These are phyloP conservation scores for Nibea albiflora DNA, from an alignment of 2,113 vertebrate genomes.

Conservation along the genomic window DNA sequence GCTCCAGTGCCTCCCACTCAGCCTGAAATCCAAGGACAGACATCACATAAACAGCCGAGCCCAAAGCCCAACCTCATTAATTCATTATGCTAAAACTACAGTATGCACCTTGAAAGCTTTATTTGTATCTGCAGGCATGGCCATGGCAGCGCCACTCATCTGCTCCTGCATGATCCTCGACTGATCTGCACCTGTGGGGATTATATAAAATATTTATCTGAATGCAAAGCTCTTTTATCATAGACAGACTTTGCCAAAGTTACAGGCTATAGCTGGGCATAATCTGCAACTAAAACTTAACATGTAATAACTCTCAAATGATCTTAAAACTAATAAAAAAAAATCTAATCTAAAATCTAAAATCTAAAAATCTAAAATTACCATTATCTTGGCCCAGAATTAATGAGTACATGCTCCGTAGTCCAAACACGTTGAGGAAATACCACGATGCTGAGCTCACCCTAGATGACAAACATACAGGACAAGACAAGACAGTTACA, in stretches of 20 bases:
- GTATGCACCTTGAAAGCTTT: constrained; percentile 97
- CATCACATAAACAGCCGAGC: not conserved
- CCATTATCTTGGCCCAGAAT: constrained; percentile 99
- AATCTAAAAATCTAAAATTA: constrained; percentile 80
- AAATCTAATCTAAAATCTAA: too few species aligned
- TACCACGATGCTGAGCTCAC: constrained; percentile 99
- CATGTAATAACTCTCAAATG: not conserved
- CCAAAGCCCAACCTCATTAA: not conserved
- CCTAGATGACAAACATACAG: constrained; percentile 79
- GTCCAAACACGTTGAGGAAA: constrained; percentile 98
- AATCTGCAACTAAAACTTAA: not conserved
- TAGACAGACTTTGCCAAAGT: not conserved
- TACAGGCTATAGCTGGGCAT: too few species aligned
- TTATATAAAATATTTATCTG: not conserved
- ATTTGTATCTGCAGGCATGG: constrained; percentile 98
- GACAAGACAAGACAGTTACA: constrained; percentile 1
- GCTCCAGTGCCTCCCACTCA: constrained; percentile 97
- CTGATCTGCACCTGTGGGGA: constrained; percentile 91
- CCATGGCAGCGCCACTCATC: constrained; percentile 98
- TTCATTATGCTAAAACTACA: not conserved
- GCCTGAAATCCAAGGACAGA: constrained; percentile 83
- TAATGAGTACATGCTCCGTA: constrained; percentile 98
- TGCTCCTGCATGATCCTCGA: constrained; percentile 99
- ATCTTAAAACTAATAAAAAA: not conserved
- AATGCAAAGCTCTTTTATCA: not conserved